Conservation (phyloP, 2,888 invertebrate genomes). For the Timandra comae region DNA sequence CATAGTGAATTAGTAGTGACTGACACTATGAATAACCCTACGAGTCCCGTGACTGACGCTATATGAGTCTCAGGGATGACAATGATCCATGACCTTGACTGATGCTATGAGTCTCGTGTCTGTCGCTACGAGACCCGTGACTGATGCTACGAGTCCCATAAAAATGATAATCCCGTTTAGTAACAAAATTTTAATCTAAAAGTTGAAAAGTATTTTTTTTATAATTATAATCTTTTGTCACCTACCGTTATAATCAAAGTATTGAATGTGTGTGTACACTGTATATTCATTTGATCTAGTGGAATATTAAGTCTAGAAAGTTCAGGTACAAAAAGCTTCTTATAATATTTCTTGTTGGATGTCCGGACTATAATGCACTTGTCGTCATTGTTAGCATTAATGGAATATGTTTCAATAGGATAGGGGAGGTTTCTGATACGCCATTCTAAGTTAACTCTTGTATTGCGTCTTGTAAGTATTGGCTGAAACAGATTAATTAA, state of each 20-base stretch:
- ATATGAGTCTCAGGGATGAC: too few relatives aligned
- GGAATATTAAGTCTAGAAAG: constrained; percentile 79
- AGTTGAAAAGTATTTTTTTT: too few relatives aligned
- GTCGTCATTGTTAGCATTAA: constrained; percentile 80
- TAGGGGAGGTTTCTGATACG: constrained; percentile 87
- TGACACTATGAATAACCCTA: too few relatives aligned
- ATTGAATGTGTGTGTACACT: constrained; percentile 83
- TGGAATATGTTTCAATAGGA: constrained; percentile 81
- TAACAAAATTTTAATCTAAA: too few relatives aligned
- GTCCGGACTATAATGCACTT: constrained; percentile 82
- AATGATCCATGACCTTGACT: too few relatives aligned
- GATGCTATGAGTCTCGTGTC: too few relatives aligned
- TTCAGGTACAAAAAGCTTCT: constrained; percentile 83
- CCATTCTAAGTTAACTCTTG: constrained; percentile 87
- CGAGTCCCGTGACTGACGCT: too few relatives aligned
- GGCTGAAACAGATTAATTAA: constrained; percentile 79
- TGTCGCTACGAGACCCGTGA: too few relatives aligned
- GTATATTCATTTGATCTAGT: constrained; percentile 80
- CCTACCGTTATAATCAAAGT: constrained; percentile 85
- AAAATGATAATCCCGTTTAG: too few relatives aligned
- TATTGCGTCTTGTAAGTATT: constrained; percentile 81
- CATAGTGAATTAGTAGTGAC: too few relatives aligned
- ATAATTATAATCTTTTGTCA: too few relatives aligned
- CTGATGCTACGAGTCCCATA: too few relatives aligned
- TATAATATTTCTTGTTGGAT: constrained; percentile 89